Evolutionary conservation across 2,113 vertebrate genomes (phyloP).

Genomic region (Psilopsiagon aurifrons): DNA sequence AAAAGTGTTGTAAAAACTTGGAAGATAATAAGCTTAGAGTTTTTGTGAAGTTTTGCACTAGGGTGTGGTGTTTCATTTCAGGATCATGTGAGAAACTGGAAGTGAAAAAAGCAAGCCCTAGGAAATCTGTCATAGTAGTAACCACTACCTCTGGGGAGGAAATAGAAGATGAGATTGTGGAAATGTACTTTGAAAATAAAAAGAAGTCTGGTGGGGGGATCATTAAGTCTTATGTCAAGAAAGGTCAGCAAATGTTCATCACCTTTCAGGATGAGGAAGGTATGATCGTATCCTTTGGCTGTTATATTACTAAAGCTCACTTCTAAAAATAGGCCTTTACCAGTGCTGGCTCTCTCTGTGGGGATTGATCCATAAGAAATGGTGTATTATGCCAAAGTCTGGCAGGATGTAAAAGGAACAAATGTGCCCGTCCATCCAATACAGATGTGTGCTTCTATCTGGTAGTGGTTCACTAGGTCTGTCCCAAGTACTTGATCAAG

Average conservation of each 20-base stretch:
- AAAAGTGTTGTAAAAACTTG: not conserved
- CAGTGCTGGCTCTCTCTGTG: not conserved
- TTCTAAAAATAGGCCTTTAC: not conserved
- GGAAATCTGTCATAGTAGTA: conserved; percentile 4
- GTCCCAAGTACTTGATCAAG: not conserved
- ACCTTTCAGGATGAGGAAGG: conserved; percentile 54
- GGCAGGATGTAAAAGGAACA: not conserved
- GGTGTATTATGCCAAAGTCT: not conserved
- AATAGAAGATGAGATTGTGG: conserved; percentile 36
- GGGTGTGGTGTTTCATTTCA: conserved; percentile 14
- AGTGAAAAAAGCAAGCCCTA: not conserved
- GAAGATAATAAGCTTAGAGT: not conserved
- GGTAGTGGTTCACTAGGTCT: not conserved
- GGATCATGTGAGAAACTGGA: not conserved
- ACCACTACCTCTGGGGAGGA: conserved; percentile 15
- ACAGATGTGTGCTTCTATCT: not conserved
- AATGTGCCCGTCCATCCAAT: not conserved
- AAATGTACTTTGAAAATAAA: conserved; percentile 70
- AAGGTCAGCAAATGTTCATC: conserved; percentile 20
- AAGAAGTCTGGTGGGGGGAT: conserved; percentile 47
- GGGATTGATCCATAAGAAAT: not conserved
- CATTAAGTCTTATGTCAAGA: conserved; percentile 6
- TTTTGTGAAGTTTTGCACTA: not conserved
- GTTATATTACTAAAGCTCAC: not conserved
- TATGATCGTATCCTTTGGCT: not conserved